phyloP scores from a whole-genome alignment of 2,888 invertebrate genomes.

The Drosophila heteroneura region DNA sequence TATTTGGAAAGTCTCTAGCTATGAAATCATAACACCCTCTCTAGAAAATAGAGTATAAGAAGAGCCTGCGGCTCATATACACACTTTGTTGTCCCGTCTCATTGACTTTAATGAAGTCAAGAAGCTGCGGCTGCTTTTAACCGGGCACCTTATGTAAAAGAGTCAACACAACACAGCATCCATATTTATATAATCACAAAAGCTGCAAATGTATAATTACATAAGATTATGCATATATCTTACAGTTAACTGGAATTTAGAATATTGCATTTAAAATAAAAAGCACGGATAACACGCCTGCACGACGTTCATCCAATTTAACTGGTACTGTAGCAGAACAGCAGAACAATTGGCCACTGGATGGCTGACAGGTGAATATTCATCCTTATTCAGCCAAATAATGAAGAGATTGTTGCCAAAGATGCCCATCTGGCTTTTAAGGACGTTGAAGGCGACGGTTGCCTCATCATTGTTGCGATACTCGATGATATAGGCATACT shows the following conservation, averaged over 20 bases:
- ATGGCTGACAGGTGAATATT: accelerated
- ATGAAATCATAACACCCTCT: neutral
- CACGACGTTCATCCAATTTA: neutral
- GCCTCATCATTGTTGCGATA: conserved; percentile 79
- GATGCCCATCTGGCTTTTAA: conserved; percentile 3
- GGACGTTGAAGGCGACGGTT: conserved; percentile 57
- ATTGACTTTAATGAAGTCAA: conserved; percentile 77
- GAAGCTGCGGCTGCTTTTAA: conserved; percentile 59
- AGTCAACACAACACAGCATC: neutral
- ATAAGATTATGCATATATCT: conserved; percentile 4
- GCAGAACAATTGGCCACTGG: neutral
- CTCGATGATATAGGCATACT: conserved; percentile 65
- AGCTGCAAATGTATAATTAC: conserved; percentile 19
- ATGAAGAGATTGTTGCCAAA: conserved; percentile 40
- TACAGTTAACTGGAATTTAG: neutral
- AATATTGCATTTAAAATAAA: conserved; percentile 19
- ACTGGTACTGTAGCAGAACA: conserved; percentile 17
- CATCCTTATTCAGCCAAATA: conserved; percentile 30
- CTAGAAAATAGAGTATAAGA: neutral
- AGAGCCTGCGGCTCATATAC: conserved; percentile 2
- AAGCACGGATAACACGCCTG: conserved; percentile 34
- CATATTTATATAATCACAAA: conserved; percentile 43
- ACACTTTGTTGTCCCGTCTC: conserved; percentile 22
- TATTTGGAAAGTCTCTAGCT: neutral
- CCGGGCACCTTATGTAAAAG: conserved; percentile 12